Conservation (phyloP, 1,140 invertebrate species). For the Nymphalis io region DNA sequence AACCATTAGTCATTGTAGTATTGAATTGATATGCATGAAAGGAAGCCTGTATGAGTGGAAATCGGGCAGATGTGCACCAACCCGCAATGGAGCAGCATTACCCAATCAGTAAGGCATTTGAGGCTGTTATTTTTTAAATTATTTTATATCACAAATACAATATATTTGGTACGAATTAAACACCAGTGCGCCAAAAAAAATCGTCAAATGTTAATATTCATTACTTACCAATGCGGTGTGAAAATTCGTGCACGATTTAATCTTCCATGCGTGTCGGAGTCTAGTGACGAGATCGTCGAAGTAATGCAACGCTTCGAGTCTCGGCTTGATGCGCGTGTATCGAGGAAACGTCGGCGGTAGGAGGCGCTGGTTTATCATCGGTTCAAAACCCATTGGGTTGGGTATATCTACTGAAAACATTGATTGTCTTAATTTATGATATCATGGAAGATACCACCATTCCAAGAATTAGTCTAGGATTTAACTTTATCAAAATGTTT, state of each 20-base stretch:
- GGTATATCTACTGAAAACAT: conserved; percentile 79
- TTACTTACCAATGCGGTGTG: conserved; percentile 88
- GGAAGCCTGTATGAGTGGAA: too few species aligned
- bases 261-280: conserved; percentile 91
- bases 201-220: background rate
- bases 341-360: conserved; percentile 98
- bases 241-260: conserved; percentile 89
- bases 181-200: too few species aligned
- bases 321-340: conserved; percentile 95
- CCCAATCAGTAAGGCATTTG: too few species aligned
- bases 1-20: too few species aligned
- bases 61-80: too few species aligned
- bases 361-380: conserved; percentile 95
- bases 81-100: too few species aligned
- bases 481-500: too few species aligned
- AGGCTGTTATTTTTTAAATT: too few species aligned
- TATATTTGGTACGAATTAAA: too few species aligned
- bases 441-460: background rate
- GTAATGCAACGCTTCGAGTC: conserved; percentile 91
- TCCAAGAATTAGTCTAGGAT: too few species aligned
- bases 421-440: background rate
- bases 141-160: too few species aligned
- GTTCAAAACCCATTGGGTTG: conserved; percentile 94
- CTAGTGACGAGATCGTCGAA: conserved; percentile 90
- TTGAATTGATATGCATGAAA: too few species aligned